Evolutionary conservation across 1,140 invertebrate species (phyloP), one percentile per base, ranked within the genome.

Genomic region (Saccostrea echinata): DNA sequence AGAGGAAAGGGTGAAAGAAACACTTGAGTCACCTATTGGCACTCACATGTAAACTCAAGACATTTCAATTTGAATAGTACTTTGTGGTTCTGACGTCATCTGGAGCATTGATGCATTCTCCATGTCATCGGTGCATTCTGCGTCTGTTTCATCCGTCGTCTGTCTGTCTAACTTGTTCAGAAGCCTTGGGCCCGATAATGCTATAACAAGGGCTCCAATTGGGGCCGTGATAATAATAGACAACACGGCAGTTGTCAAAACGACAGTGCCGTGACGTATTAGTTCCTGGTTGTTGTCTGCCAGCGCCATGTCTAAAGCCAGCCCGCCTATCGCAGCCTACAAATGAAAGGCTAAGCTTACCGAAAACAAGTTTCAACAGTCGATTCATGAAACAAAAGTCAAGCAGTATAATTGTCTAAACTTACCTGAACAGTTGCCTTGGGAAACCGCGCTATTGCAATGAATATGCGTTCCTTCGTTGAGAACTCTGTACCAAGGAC

Each of bases 151-250:
- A 43, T 43, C 43, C 9, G 43, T 43, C 43, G 43, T 43, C 43
- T 43, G 43, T 43, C 43, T 43, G 43, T 43, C 43, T 43, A 43
- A 43, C 43, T 43, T 43, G 43, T 43, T 43, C 43, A 43, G 43
- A 6, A 43, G 43, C 4, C 43, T 43, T 4, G 97, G 97, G 0
- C 97, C 98, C 0, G 96, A 95, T 1, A 98, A 91, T 0, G 97
- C 97, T 88, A 99, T 98, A 24, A 98, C 94, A 68, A 98, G 97
- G 27, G 98, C 98, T 0, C 98, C 98, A 2, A 98, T 95, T 0
- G 98, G 98, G 0, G 98, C 98, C 0, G 98, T 98, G 71, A 99
- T 94, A 0, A 99, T 95, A 84, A 99, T 99, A n/a, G 97, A 97
- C 87, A 99, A 95, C 8, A 99, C 97, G 9, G 97, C 96, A 71